Evolutionary conservation across 2,888 invertebrate species (phyloP).

Genomic region (Fabriciana adippe): DNA sequence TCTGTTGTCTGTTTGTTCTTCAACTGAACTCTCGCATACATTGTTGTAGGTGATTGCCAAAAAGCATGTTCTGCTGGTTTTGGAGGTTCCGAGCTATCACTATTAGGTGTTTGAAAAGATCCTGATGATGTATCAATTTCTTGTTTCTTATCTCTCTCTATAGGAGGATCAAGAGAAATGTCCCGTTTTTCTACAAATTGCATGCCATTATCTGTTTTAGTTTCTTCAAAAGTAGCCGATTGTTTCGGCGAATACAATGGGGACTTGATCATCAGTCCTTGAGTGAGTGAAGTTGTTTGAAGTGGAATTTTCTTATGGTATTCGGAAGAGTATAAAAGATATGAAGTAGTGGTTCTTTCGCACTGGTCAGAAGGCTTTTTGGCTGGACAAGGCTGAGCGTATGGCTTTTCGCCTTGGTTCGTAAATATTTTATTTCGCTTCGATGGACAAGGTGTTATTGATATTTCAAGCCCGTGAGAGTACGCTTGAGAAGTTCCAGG

Average conservation of each 20-base stretch:
- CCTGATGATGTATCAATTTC: constrained; percentile 37
- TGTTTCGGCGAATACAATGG: constrained; percentile 1
- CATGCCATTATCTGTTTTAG: not conserved
- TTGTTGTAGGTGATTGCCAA: constrained; percentile 47
- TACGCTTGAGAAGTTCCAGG: constrained; percentile 47
- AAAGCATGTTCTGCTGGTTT: constrained; percentile 32
- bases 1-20: not conserved
- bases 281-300: constrained; percentile 9
- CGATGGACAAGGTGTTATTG: constrained; percentile 54
- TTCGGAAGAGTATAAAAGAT: constrained; percentile 52
- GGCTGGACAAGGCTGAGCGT: constrained; percentile 48
- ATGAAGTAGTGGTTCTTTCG: constrained; percentile 49
- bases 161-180: not conserved
- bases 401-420: constrained; percentile 34
- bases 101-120: constrained; percentile 43
- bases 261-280: not conserved
- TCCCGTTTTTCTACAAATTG: constrained; percentile 13
- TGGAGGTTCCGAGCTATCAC: constrained; percentile 32
- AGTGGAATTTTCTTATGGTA: constrained; percentile 25
- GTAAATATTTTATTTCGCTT: constrained; percentile 30
- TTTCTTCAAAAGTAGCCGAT: not conserved
- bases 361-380: constrained; percentile 49
- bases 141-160: constrained; percentile 10
- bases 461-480: constrained; percentile 55
- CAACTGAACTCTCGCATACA: constrained; percentile 43